Base-by-base conservation (phyloP, 2,797 vertebrate species). In the Sebastes trivittatus region DNA sequence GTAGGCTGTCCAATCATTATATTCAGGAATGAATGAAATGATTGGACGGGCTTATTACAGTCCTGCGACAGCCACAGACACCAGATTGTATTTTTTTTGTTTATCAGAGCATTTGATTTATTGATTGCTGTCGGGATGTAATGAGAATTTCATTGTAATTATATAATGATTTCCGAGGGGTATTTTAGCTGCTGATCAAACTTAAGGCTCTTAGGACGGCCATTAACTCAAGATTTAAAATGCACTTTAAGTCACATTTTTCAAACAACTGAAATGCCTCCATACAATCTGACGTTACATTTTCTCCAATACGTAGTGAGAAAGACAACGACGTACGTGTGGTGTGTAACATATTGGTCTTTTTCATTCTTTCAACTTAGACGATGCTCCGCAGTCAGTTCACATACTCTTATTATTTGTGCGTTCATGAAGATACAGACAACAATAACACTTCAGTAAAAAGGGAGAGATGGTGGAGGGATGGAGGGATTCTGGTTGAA, bases 341-440 rank as follows among this genome's bases (percentile, higher is more conserved):
- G 30, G 52, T 1, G 16, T 34, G 38, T 32, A n/a, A 49, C 27
- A 55, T n/a, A 38, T 32, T 13, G 27, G 10, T 68, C 32, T 23
- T 18, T 67, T 56, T 68, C 55, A 16, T 29, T 84, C 9, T 42
- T 58, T 72, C 55, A 61, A 78, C 77, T 80, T 32, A 9, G 34
- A n/a, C 46, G 27, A 23, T 0, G 22, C 75, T 61, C 75, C 25
- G 9, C 30, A 36, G 23, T 78, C 49, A 23, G 30, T 77, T 68
- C 23, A 58, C 18, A 30, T 54, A 46, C 23, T 76, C 63, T 70
- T 74, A 38, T 18, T 88, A 38, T 18, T 88, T 92, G 89, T 90
- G 90, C 78, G 67, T 66, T 79, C 5, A 52, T 81, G 30, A 80
- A 75, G 59, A 72, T 25, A 79, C 54, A 88, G 66, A 83, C 52